Conservation (phyloP, 1,140 invertebrate genomes). For the Colletes gigas region DNA sequence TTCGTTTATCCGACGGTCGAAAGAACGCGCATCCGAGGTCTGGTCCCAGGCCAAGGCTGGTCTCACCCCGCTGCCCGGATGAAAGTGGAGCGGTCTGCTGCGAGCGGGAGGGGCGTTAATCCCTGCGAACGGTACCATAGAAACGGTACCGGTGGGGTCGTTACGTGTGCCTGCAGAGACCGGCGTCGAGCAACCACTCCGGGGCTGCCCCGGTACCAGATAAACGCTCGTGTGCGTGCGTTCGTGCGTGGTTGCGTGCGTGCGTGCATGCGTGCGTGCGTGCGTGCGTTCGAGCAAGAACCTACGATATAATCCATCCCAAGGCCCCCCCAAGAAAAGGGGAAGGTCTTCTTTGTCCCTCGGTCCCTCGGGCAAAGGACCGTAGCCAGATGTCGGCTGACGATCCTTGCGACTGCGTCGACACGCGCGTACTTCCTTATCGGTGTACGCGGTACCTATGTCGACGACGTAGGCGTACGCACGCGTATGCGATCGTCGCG, state of each 20-base stretch:
- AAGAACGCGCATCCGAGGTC: slow-evolving; percentile 9
- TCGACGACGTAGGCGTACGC: slow-evolving; percentile 26
- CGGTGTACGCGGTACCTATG: slow-evolving; percentile 9
- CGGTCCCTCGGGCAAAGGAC: slow-evolving; percentile 65
- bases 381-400: slow-evolving; percentile 70
- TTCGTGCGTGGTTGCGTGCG: slow-evolving; percentile 30
- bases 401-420: slow-evolving; percentile 58
- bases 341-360: slow-evolving; percentile 71
- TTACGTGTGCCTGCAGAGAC: slow-evolving; percentile 59
- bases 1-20: background rate
- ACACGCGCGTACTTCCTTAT: slow-evolving; percentile 29
- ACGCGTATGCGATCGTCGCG: slow-evolving; percentile 47
- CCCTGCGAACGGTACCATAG: slow-evolving; percentile 78
- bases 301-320: slow-evolving; percentile 62
- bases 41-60: slow-evolving; percentile 59
- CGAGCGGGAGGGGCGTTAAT: slow-evolving; percentile 73
- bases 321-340: slow-evolving; percentile 68
- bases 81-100: slow-evolving; percentile 64
- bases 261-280: slow-evolving; percentile 47
- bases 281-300: slow-evolving; percentile 39
- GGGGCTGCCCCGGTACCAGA: slow-evolving; percentile 44
- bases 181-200: slow-evolving; percentile 55
- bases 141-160: slow-evolving; percentile 78
- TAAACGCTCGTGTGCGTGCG: slow-evolving; percentile 12
- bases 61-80: slow-evolving; percentile 56